Evolutionary conservation across 2,888 invertebrate species (phyloP), one percentile per base, ranked within the genome.

Genomic region (Eretmocerus hayati): DNA sequence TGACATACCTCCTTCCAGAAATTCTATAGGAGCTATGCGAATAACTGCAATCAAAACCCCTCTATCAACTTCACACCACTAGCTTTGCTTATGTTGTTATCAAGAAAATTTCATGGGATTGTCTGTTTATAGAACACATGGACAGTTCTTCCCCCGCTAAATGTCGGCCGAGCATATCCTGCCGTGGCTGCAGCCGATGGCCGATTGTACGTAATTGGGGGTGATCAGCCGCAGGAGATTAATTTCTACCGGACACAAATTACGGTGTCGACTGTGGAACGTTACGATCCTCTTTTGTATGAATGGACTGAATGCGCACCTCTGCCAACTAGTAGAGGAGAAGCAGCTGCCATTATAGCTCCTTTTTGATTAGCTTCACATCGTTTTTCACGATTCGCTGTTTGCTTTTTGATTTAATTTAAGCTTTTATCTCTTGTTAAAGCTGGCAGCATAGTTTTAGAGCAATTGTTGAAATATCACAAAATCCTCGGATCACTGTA

Each of bases 101-200:
- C 3, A 8, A 4, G 4, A 21, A 19, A 20, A 11, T 13, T 37
- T 21, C 4, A 6, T 21, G 20, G 30, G 18, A 35, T 36, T n/a
- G 36, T n/a, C 15, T 40, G 18, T 23, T 37, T 35, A 11, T 30
- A 86, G 84, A 81, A 85, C 59, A 80, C 81, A 62, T 94, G 93
- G 93, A 81, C 79, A 53, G 82, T 81, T 46, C 83, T 89, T 40
- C 80, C 85, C 32, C 77, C 83, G 26, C 78, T 91, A 81, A 78
- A 78, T 33, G 79, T 83, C 46, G 84, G 85, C 49, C 79, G 90
- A 49, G 87, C 88, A 47, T 87, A 87, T 57, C 89, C 90, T 36
- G 89, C 89, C 20, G 90, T 90, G 30, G 88, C 87, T 43, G 86
- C 89, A 39, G 85, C 87, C 8, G 87, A 89, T 71, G 88, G 89